Evolutionary conservation across 1,140 invertebrate species (phyloP), one percentile per base, ranked within the genome.

Genomic region (Anadara kagoshimensis): DNA sequence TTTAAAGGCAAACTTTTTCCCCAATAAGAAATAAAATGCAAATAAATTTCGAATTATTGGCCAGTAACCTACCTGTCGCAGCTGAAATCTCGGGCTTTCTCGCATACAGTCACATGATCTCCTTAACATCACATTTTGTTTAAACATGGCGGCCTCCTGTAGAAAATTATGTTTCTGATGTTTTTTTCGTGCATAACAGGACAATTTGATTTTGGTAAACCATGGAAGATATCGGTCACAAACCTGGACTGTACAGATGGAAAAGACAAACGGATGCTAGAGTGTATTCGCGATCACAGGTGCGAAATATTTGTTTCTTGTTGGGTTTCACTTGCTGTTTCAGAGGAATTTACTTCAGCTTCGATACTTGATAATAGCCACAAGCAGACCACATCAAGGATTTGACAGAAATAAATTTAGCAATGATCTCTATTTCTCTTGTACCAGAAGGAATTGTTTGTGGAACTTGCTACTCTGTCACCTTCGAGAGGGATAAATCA

Each of bases 61-160:
- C 2, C n/a, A n/a, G 29, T n/a, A 59, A 59, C 20, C 36, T 41
- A 59, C 36, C 16, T 59, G 43, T 8, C 20, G 12, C 7, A 59
- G 29, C 20, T 51, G 29, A 71, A 54, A 20, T 69, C 36, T 75
- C 63, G 59, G 16, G 18, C 43, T n/a, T 20, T 69, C 62, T 58
- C 61, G 62, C 8, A 22, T 18, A 49, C 22, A 58, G 29, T 45
- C 66, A 65, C 66, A 36, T 69, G 67, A 64, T 18, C 18, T 41
- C 18, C 58, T 18, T 47, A 53, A 69, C 67, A 49, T 61, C 41
- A 59, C 16, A 62, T 61, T n/a, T 59, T 69, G 67, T 69, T 69
- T 69, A 69, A 69, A 69, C 54, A 69, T 69, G 67, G 67, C 67
- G 22, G 67, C 67, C 41, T 24, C 67, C 67, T 62, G 57, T 24